Conservation (phyloP, 2,888 invertebrate genomes). For the Rhagium mordax region DNA sequence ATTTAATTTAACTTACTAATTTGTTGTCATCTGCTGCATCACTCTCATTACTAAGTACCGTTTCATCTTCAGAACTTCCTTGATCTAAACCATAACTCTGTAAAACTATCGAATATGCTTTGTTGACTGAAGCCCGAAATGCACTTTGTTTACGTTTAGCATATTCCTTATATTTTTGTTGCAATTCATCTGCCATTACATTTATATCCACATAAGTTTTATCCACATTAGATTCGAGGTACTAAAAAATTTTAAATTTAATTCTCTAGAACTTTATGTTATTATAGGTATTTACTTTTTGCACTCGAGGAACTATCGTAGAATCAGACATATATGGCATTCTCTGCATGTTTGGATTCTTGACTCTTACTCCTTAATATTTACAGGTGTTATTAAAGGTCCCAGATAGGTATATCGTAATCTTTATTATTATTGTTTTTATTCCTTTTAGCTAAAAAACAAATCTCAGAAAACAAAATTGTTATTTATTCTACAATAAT, state of each 20-base stretch:
- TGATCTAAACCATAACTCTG: conserved; percentile 76
- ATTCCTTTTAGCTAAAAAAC: too few species aligned
- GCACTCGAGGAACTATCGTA: conserved; percentile 71
- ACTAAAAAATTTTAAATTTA: conserved; percentile 71
- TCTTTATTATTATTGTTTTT: too few species aligned
- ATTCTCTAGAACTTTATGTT: background rate
- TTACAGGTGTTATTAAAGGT: too few species aligned
- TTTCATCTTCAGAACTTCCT: conserved; percentile 66
- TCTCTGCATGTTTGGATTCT: too few species aligned
- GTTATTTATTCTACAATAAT: too few species aligned
- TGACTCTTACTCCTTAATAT: too few species aligned
- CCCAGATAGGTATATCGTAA: too few species aligned
- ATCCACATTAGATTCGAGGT: conserved; percentile 85
- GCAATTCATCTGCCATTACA: conserved; percentile 86
- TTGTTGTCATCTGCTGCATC: conserved; percentile 25
- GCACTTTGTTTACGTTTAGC: conserved; percentile 84
- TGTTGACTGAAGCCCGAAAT: conserved; percentile 85
- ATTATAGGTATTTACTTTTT: conserved; percentile 68
- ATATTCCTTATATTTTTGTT: conserved; percentile 84
- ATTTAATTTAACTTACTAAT: conserved; percentile 32
- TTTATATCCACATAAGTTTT: conserved; percentile 87
- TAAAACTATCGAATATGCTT: conserved; percentile 82
- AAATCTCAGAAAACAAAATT: too few species aligned
- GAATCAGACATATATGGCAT: conserved; percentile 68
- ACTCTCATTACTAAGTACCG: conserved; percentile 60